Evolutionary conservation across 2,797 vertebrate genomes (phyloP).

Genomic region (Delichon dasypus): DNA sequence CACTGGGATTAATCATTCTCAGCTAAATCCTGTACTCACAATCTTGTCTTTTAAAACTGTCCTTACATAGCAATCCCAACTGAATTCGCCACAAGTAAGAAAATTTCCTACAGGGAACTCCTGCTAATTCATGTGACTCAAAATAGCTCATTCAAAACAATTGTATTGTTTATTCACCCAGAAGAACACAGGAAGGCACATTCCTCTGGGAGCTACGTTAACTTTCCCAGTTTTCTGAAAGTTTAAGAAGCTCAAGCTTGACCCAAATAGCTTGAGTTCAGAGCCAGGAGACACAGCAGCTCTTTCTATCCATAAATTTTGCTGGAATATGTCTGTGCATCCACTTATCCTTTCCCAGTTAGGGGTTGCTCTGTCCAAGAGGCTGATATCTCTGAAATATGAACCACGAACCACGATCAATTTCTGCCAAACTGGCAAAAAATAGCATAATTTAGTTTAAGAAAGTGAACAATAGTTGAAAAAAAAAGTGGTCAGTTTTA

Average conservation of each 20-base stretch:
- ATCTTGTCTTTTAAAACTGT: background rate
- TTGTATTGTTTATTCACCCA: conserved; percentile 38
- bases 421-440: background rate
- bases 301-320: background rate
- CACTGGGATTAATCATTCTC: background rate
- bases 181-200: background rate
- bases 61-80: background rate
- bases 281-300: background rate
- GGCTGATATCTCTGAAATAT: background rate
- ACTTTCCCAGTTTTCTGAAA: conserved; percentile 21
- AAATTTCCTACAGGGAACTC: conserved; percentile 29
- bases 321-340: background rate
- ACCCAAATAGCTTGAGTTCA: conserved; percentile 16
- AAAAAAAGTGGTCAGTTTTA: background rate
- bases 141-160: conserved; percentile 31
- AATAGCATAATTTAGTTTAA: background rate
- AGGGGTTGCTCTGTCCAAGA: background rate
- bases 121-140: conserved; percentile 42
- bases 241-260: background rate
- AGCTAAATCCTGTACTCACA: background rate
- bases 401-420: background rate
- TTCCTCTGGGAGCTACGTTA: background rate
- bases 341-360: background rate
- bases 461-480: background rate
- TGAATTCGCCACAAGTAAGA: background rate